Base-by-base conservation (phyloP, 1,140 invertebrate species). In the Portunus trituberculatus region DNA sequence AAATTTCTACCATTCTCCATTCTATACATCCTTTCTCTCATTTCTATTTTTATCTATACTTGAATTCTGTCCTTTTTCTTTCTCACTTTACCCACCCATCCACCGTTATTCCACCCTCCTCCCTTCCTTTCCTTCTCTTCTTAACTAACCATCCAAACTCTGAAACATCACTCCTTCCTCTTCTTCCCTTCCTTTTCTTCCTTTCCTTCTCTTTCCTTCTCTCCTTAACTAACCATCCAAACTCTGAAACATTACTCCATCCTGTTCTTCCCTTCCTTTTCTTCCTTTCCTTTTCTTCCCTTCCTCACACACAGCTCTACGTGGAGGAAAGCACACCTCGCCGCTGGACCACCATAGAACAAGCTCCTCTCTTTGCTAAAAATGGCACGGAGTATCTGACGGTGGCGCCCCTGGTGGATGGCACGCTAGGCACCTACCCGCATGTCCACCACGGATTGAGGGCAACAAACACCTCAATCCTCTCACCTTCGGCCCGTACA, bases 401-500 rank as follows among this genome's bases (percentile, higher is more conserved):
- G 84, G 96, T 97, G 6, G 97, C 96, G 25, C 96, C 97, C 82
- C 83, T 98, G 29, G 97, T 97, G n/a, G 98, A 98, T 96, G 97
- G 97, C 8, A 97, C 97, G 39, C 97, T 97, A 83, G 97, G 97
- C 0, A 97, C 97, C 45, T 97, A 97, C 94, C 96, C 96, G 0
- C 97, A 97, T 92, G 97, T 97, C 91, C 95, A 96, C 95, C 96
- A 96, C 96, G 95, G 96, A 67, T 29, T n/a, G 86, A 59, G 12
- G 87, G 88, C 29, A 48, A 48, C 94, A 95, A 84, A 1, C 95
- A 96, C 52, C 93, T 95, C 67, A 96, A 96, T n/a, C 96, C 96
- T 28, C 96, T 98, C 25, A 98, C 98, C 0, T 97, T 98, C 96
- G 98, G 98, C 6, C 97, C 97, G 4, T 98, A 98, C 96, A 98